A percentile compares a stretch with the other conserved stretches of the same genome.
Evolutionary conservation across 2,113 vertebrate species (phyloP).

Genomic region (Xenopus laevis): DNA sequence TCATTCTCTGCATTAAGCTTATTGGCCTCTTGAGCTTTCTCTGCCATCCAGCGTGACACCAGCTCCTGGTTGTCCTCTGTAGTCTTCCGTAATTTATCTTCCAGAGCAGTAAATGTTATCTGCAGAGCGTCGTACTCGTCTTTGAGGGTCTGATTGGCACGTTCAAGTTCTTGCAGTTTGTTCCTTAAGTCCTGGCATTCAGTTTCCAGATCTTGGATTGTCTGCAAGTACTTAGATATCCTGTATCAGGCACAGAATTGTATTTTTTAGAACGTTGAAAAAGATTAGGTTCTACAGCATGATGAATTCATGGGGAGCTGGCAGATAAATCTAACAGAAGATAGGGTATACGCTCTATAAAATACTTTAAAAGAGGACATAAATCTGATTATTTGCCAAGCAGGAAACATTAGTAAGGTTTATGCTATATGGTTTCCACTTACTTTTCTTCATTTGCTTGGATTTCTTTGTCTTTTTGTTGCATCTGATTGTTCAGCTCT

Average conservation of each 20-base stretch:
- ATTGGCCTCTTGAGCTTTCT: conserved; percentile 97
- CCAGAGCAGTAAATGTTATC: conserved; percentile 92
- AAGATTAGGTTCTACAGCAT: neutral
- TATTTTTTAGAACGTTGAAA: neutral
- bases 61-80: conserved; percentile 95
- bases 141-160: conserved; percentile 92
- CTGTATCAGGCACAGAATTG: conserved; percentile 59
- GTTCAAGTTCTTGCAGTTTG: conserved; percentile 84
- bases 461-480: conserved; percentile 92
- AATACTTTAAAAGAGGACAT: too few species aligned
- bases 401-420: neutral
- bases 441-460: conserved; percentile 90
- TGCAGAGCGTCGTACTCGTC: conserved; percentile 96
- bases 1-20: conserved; percentile 94
- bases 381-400: neutral
- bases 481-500: conserved; percentile 92
- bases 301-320: too few species aligned
- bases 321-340: neutral
- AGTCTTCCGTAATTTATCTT: conserved; percentile 91
- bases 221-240: conserved; percentile 84
- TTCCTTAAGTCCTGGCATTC: conserved; percentile 82
- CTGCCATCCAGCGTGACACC: conserved; percentile 95
- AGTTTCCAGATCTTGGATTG: conserved; percentile 75
- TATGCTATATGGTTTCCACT: conserved; percentile 52
- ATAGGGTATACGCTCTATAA: neutral